Evolutionary conservation across 2,113 vertebrate genomes (phyloP).

Genomic region (Xiphophorus maculatus): DNA sequence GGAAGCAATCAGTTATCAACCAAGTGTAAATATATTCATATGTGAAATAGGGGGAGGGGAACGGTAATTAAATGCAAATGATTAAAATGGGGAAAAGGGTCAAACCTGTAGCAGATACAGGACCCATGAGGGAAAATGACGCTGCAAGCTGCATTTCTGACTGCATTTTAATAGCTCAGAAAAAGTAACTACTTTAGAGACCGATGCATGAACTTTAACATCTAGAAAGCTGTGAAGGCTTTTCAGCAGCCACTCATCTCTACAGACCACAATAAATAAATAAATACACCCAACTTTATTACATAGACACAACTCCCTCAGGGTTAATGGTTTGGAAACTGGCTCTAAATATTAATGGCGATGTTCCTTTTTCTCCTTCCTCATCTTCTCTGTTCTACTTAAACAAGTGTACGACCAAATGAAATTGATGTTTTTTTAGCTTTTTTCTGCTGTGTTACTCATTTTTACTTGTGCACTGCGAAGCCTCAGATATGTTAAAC

Average conservation of each 20-base stretch:
- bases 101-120: conserved; percentile 28
- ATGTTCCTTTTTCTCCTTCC: background rate
- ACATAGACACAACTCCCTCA: conserved; percentile 13
- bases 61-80: conserved; percentile 73
- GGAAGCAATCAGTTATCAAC: conserved; percentile 60
- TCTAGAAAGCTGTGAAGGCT: conserved; percentile 10
- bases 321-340: conserved; percentile 33
- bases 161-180: conserved; percentile 16
- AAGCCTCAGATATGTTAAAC: background rate
- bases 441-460: background rate
- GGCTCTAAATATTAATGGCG: conserved; percentile 37
- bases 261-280: conserved; percentile 13
- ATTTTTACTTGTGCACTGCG: background rate
- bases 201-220: conserved; percentile 2
- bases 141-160: conserved; percentile 37
- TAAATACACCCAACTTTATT: background rate
- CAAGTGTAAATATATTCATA: conserved; percentile 53
- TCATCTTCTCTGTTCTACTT: conserved; percentile 3
- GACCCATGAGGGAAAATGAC: conserved; percentile 45
- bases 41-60: conserved; percentile 14
- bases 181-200: conserved; percentile 28
- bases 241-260: conserved; percentile 7
- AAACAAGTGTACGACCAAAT: conserved; percentile 1
- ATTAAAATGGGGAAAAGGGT: conserved; percentile 63
- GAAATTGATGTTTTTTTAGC: background rate